These are phyloP conservation scores for Steinernema khuongi DNA, from an alignment of 1,140 invertebrate genomes.

Conservation along the genomic window DNA sequence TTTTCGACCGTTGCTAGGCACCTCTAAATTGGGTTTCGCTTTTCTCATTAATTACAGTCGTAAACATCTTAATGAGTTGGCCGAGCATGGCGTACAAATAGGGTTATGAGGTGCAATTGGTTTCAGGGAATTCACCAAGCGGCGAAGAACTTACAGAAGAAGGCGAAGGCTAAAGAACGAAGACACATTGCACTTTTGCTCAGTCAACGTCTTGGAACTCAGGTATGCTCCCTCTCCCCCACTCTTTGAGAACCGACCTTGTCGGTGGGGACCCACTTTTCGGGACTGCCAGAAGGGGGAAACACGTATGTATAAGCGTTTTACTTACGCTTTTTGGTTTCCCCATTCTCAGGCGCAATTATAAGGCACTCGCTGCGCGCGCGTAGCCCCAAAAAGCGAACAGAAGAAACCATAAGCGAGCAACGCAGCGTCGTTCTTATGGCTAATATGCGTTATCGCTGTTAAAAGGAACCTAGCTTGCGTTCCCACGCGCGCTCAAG, in stretches of 20 bases:
- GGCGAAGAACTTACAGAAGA: constrained; percentile 58
- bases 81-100: not conserved
- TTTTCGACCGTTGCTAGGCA: not conserved
- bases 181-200: constrained; percentile 56
- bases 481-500: not conserved
- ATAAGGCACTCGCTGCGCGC: not conserved
- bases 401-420: constrained; percentile 10
- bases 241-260: not conserved
- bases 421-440: not conserved
- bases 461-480: not conserved
- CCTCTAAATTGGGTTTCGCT: constrained; percentile 23
- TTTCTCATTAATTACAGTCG: constrained; percentile 21
- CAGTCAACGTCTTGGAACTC: constrained; percentile 56
- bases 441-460: not conserved
- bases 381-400: not conserved
- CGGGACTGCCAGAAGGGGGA: not conserved
- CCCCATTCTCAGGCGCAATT: not conserved
- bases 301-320: not conserved
- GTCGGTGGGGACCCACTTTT: not conserved
- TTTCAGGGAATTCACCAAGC: constrained; percentile 58
- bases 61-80: constrained; percentile 22
- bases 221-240: constrained; percentile 33
- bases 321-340: constrained; percentile 3
- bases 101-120: not conserved
- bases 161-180: constrained; percentile 57